Conservation (phyloP, 1,140 invertebrate genomes). For the Onthophagus taurus region DNA sequence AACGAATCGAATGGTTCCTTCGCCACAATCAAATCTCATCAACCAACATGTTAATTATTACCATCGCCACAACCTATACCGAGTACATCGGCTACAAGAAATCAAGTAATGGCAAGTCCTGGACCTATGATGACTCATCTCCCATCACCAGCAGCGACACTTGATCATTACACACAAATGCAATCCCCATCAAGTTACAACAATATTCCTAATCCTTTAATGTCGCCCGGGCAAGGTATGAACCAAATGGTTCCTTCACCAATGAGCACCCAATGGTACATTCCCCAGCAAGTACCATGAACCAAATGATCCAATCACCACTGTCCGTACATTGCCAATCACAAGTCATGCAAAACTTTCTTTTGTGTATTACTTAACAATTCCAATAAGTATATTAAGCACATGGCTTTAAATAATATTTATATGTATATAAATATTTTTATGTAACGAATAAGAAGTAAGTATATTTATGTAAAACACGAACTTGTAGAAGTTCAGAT, state of each 20-base stretch:
- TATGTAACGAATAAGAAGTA: conserved; percentile 1
- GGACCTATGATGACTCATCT: conserved; percentile 5
- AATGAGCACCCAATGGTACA: too few relatives aligned
- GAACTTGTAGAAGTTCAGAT: neutral
- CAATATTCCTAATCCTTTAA: conserved; percentile 22
- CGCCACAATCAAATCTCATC: conserved; percentile 24
- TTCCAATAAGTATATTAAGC: conserved; percentile 9
- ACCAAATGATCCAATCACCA: conserved; percentile 12
- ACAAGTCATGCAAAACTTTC: too few relatives aligned
- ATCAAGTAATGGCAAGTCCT: too few relatives aligned
- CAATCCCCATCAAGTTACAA: conserved; percentile 20
- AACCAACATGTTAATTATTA: conserved; percentile 26
- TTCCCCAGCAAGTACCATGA: conserved; percentile 7
- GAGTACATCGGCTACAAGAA: too few relatives aligned
- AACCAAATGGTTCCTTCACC: conserved; percentile 14
- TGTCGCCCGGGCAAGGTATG: conserved; percentile 20
- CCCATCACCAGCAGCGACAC: conserved; percentile 17
- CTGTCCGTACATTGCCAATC: conserved; percentile 24
- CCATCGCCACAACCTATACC: conserved; percentile 28
- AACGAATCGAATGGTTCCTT: conserved; percentile 25
- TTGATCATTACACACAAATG: conserved; percentile 16
- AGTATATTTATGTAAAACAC: conserved; percentile 7
- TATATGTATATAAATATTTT: conserved; percentile 9
- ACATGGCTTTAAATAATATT: conserved; percentile 7
- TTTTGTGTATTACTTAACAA: conserved; percentile 6